These are phyloP conservation scores for Cataglyphis altisquamis DNA, from an alignment of 2,888 invertebrate species.

Conservation along the genomic window DNA sequence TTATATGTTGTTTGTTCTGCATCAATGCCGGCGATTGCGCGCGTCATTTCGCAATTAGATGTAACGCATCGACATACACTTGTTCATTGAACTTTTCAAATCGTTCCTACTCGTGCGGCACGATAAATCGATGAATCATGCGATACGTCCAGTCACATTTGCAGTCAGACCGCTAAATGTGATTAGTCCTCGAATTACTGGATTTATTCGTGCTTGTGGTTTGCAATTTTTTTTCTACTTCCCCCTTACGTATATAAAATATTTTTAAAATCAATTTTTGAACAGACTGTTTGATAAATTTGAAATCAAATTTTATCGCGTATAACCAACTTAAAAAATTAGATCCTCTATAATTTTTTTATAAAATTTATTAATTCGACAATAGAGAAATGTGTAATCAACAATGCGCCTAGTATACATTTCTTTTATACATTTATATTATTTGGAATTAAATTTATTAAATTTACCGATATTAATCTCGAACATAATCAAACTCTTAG, in stretches of 20 bases:
- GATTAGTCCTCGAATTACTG: conserved; percentile 58
- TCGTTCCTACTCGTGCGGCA: conserved; percentile 59
- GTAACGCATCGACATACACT: conserved; percentile 8
- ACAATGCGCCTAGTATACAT: not conserved
- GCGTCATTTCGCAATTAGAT: conserved; percentile 18
- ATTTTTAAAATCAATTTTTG: not conserved
- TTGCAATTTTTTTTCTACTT: conserved; percentile 35
- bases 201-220: conserved; percentile 63
- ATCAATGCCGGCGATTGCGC: conserved; percentile 9
- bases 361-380: not conserved
- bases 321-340: conserved; percentile 5
- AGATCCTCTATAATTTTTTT: conserved; percentile 3
- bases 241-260: not conserved
- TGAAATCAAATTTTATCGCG: not conserved
- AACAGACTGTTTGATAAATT: not conserved
- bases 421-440: not conserved
- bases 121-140: conserved; percentile 69
- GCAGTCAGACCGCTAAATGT: conserved; percentile 66
- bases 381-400: not conserved
- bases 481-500: conserved; percentile 15
- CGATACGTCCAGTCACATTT: conserved; percentile 59
- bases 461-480: conserved; percentile 19
- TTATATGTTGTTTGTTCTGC: conserved; percentile 25
- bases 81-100: conserved; percentile 62
- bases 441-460: not conserved